Base-by-base conservation (phyloP, 2,888 invertebrate species). In the Lasioglossum lativentre region DNA sequence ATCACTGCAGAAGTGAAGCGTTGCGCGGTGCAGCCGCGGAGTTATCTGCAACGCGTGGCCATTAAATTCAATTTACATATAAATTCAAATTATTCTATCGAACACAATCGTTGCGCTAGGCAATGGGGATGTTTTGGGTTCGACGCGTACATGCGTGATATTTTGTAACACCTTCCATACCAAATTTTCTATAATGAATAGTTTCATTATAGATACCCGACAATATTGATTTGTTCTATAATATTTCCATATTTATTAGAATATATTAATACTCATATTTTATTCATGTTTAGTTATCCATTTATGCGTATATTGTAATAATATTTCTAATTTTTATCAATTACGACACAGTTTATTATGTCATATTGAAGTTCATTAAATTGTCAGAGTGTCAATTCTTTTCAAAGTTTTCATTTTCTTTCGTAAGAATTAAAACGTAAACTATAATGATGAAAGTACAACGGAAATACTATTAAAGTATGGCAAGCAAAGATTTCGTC, bases 31-130 rank as follows among this genome's bases (percentile, higher is more conserved):
- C 85, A 83, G 83, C 75, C 83, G 77, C 81, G 78, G 86, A 91
- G 92, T 93, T 94, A 94, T 93, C 93, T 92, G 90, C 90, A 91
- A 87, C 88, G 92, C 88, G 86, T 87, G 89, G 85, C 89, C 92
- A 93, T 94, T 93, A 94, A 93, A 94, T 94, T 93, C 93, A 94
- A 94, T 94, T 94, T 94, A 93, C 94, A 94, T 94, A 93, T 93
- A 93, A 94, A 94, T 94, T 92, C 92, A 91, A 93, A 94, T 94
- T 93, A 93, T 93, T 93, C 91, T 90, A 93, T 93, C 89, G 89
- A 91, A 86, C 84, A 86, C 86, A 87, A 88, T 90, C 84, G 77
- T 85, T 88, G 84, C 80, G 81, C 78, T 84, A 89, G 56, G 83
- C 80, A 82, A 85, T 82, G 82, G 40, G 66, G 72, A 74, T 27